Evolutionary conservation across 2,797 vertebrate species (phyloP).

Genomic region (Trichosurus vulpecula): DNA sequence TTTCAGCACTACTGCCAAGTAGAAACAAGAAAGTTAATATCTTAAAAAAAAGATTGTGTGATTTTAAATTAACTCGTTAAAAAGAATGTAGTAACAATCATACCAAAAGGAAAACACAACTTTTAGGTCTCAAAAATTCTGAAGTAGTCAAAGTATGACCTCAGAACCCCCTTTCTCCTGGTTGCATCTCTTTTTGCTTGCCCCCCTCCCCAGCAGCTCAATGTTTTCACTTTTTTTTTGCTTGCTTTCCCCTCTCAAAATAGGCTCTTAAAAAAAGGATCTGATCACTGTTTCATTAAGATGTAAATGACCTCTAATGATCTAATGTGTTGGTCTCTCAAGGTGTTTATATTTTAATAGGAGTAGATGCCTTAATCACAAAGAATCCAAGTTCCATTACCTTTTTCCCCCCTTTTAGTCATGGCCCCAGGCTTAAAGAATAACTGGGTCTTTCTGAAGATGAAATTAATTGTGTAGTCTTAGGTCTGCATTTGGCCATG

Average conservation of each 20-base stretch:
- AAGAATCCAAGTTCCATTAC: neutral
- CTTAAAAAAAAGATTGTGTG: neutral
- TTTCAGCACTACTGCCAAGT: neutral
- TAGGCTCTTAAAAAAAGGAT: neutral
- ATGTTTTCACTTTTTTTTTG: neutral
- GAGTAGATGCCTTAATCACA: slow-evolving; percentile 12
- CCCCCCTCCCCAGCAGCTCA: neutral
- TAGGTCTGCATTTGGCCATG: neutral
- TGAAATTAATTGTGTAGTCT: neutral
- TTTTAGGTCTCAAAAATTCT: neutral
- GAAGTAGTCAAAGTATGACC: neutral
- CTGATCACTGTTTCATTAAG: neutral
- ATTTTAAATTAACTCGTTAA: neutral
- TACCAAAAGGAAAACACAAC: neutral
- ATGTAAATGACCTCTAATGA: neutral
- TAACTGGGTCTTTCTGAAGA: neutral
- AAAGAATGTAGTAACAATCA: neutral
- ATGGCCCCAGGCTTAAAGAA: neutral
- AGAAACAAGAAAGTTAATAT: neutral
- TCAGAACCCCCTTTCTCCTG: neutral
- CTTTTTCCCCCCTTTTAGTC: neutral
- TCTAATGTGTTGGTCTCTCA: neutral
- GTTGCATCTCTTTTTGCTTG: neutral
- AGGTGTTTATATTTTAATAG: slow-evolving; percentile 28
- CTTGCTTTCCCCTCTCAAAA: neutral